A percentile compares a stretch with the other conserved stretches of the same genome.
Evolutionary conservation across 2,888 invertebrate species (phyloP).

Genomic region (Bimastos eiseni): DNA sequence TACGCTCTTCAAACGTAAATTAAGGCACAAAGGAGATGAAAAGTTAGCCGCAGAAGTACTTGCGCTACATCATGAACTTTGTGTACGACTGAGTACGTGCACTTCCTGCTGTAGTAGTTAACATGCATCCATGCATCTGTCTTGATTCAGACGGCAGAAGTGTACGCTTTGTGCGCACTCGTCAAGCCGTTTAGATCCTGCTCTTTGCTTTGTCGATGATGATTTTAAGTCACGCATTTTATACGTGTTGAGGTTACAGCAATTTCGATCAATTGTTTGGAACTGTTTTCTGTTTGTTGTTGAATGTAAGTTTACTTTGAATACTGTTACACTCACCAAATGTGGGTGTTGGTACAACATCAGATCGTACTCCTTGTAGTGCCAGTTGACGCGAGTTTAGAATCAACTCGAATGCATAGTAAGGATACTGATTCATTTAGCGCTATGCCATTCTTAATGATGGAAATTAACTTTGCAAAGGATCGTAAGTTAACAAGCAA

Average conservation of each 20-base stretch:
- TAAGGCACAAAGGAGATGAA: neutral
- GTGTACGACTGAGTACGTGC: neutral
- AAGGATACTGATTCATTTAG: neutral
- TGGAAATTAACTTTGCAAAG: neutral
- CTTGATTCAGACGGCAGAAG: neutral
- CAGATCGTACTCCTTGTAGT: neutral
- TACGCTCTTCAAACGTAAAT: neutral
- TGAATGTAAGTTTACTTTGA: neutral
- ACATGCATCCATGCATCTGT: neutral
- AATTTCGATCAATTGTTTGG: neutral
- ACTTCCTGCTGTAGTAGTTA: neutral
- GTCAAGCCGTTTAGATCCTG: neutral
- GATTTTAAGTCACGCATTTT: neutral
- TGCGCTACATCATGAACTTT: neutral
- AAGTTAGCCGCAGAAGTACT: neutral
- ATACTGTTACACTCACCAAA: neutral
- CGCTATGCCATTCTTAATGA: neutral
- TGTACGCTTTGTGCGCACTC: constrained; percentile 13
- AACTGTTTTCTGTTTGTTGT: neutral
- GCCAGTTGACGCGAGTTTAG: neutral
- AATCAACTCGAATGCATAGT: neutral
- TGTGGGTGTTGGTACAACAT: neutral
- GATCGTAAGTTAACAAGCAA: neutral
- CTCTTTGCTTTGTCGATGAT: neutral
- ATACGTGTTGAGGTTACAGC: neutral